Evolutionary conservation across 1,140 invertebrate genomes (phyloP), one percentile per base, ranked within the genome.

Genomic region (Cephus cinctus): DNA sequence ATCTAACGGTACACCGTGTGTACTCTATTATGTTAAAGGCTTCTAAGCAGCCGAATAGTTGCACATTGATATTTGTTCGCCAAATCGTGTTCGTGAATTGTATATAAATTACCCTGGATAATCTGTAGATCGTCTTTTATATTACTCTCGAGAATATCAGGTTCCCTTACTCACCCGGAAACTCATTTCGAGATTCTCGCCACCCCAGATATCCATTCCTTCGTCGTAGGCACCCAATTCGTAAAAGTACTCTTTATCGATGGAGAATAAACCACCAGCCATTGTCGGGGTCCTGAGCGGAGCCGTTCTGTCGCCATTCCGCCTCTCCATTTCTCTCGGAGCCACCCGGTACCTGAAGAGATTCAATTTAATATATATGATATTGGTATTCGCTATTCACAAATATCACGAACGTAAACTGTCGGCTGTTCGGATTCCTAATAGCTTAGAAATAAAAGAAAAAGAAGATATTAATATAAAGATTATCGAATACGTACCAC

Each of bases 201-300:
- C 97, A 21, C 96, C 97, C 97, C 96, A 99, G 57, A 99, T 98
- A 69, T 98, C 95, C 96, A 99, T 98, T 57, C 96, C 95, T 75
- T 96, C 87, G 74, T 99, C 97, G 71, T 99, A 99, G 19, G 92
- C 88, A 12, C 97, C 97, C 46, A 99, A 82, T 80, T 96, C 88
- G 71, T 96, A 94, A 79, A 99, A 99, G 77, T 97, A 98, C 8
- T 97, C 89, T 66, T 88, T 86, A 69, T 98, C 94, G 50, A 98
- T 98, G 18, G 96, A 89, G 77, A 99, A 98, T 18, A 99, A 73
- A 3, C 97, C 97, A 35, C 97, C 97, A n/a, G 96, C 96, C 96
- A 98, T 99, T 0, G 96, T 98, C 0, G 97, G 97, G 0, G 96
- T 96, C 42, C 90, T 82, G 12, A 98, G 76, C 0, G 96, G 94